A percentile compares a stretch with the other conserved stretches of the same genome.
Evolutionary conservation across 2,113 vertebrate genomes (phyloP).

Genomic region (Macrotis lagotis): DNA sequence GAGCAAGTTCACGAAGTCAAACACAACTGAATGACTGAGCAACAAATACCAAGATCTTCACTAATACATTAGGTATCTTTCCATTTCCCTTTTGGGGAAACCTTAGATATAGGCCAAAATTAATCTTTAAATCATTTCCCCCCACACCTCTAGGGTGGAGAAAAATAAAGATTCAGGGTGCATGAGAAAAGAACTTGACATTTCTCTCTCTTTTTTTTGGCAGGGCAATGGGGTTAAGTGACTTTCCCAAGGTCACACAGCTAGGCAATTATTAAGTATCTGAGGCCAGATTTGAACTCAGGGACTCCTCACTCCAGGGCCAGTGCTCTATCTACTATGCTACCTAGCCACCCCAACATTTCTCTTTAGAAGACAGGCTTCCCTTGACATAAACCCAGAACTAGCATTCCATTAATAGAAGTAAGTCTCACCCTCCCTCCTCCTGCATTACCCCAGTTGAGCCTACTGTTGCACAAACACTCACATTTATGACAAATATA

Average conservation of each 20-base stretch:
- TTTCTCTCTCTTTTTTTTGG: no score
- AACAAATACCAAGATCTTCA: background rate
- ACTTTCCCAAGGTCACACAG: no score
- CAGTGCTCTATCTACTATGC: no score
- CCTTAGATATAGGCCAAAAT: background rate
- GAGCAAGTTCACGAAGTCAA: background rate
- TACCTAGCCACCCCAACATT: no score
- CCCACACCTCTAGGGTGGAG: background rate
- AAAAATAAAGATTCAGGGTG: background rate
- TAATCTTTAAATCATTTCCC: background rate
- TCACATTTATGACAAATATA: background rate
- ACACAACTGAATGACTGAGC: background rate
- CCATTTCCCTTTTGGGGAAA: background rate
- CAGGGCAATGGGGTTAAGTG: no score
- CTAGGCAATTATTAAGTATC: no score
- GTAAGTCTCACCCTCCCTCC: no score
- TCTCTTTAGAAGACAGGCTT: background rate
- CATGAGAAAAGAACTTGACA: background rate
- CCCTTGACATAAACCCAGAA: background rate
- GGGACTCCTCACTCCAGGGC: no score
- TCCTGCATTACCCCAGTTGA: background rate
- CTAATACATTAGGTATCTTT: background rate
- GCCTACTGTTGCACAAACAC: background rate
- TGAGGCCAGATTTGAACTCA: no score
- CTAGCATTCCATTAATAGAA: background rate